phyloP scores from a whole-genome alignment of 2,888 invertebrate species.

The Dryomyza anilis region DNA sequence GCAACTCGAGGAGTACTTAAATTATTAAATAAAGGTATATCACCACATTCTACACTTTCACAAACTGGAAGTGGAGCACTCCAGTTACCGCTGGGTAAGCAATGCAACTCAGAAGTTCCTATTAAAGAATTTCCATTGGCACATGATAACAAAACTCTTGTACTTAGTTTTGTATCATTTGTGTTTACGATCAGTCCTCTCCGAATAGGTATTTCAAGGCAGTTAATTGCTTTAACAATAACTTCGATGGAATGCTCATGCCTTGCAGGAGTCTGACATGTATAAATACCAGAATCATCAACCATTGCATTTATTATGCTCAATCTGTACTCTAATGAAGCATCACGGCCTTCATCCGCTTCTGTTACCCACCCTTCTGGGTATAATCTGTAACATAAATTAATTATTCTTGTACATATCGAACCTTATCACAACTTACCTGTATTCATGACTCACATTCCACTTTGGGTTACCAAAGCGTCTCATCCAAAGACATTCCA shows the following conservation, averaged over 20 bases:
- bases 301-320: conserved; percentile 80
- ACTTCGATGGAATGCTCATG: conserved; percentile 82
- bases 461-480: conserved; percentile 85
- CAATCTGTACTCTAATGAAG: conserved; percentile 78
- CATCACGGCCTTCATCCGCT: conserved; percentile 76
- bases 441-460: conserved; percentile 57
- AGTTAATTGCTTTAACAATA: conserved; percentile 80
- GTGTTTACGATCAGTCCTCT: conserved; percentile 76
- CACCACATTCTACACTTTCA: conserved; percentile 85
- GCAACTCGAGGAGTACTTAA: conserved; percentile 73
- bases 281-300: conserved; percentile 83
- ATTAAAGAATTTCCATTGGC: conserved; percentile 81
- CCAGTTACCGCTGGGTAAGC: conserved; percentile 87
- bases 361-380: conserved; percentile 80
- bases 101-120: conserved; percentile 74
- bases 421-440: too few species aligned
- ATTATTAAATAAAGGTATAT: conserved; percentile 67
- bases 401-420: neutral
- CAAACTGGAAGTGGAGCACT: conserved; percentile 81
- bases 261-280: conserved; percentile 84
- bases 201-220: conserved; percentile 74
- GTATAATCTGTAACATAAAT: conserved; percentile 64
- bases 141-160: conserved; percentile 76
- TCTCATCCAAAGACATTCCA: conserved; percentile 88
- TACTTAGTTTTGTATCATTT: conserved; percentile 75